phyloP scores from a whole-genome alignment of 2,888 invertebrate species.

The Cryptus viduatorius region DNA sequence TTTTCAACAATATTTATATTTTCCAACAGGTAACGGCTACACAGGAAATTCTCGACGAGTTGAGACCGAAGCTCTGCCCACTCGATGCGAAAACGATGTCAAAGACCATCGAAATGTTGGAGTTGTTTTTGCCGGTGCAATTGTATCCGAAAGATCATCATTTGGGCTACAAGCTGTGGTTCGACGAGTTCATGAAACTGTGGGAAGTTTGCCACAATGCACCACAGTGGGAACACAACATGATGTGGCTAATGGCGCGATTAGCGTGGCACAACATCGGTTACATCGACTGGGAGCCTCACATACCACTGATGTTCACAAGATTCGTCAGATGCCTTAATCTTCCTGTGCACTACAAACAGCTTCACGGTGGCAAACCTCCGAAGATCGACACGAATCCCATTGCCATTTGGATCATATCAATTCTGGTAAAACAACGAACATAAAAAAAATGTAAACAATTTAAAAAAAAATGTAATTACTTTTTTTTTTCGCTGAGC shows the following conservation, averaged over 20 bases:
- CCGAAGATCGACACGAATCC: constrained; percentile 86
- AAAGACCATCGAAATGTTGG: constrained; percentile 88
- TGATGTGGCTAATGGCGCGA: constrained; percentile 91
- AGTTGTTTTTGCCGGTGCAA: constrained; percentile 92
- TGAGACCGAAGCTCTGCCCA: constrained; percentile 92
- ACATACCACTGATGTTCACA: constrained; percentile 92
- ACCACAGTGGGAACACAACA: constrained; percentile 89
- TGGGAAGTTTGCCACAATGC: constrained; percentile 93
- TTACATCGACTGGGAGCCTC: constrained; percentile 94
- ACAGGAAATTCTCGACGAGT: constrained; percentile 93
- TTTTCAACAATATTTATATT: too few relatives aligned
- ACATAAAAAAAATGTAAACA: background rate
- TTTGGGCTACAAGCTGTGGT: constrained; percentile 91
- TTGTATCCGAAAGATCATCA: constrained; percentile 88
- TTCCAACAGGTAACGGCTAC: constrained; percentile 90
- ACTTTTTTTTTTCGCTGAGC: too few relatives aligned
- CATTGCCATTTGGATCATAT: constrained; percentile 86
- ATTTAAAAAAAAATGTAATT: background rate
- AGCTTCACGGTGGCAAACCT: constrained; percentile 87
- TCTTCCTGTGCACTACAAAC: constrained; percentile 92
- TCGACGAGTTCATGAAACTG: constrained; percentile 91
- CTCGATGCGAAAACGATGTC: constrained; percentile 87
- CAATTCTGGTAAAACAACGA: constrained; percentile 85
- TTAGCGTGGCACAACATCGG: constrained; percentile 92
- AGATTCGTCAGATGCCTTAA: constrained; percentile 90